Evolutionary conservation across 1,140 invertebrate genomes (phyloP), one percentile per base, ranked within the genome.

Genomic region (Ooceraea biroi): DNA sequence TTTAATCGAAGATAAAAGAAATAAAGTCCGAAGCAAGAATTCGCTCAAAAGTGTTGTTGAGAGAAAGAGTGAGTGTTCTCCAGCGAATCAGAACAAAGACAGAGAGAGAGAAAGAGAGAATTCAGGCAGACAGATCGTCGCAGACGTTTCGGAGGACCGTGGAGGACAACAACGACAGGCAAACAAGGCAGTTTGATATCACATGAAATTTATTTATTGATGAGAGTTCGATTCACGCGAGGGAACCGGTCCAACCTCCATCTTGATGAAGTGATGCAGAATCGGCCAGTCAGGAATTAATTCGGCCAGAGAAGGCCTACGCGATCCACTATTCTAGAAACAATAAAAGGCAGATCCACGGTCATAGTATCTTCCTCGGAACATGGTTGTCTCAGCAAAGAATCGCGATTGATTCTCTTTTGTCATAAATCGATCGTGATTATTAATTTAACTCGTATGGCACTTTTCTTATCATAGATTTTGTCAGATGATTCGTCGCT

Each of bases 231-330:
- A 80, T 80, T 80, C 50, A 71, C 41, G 46, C 65, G 76, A 84
- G 72, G 36, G 7, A 84, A 78, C 87, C 91, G 94, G 93, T 95
- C 96, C 95, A 97, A 97, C 96, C 96, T 97, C 96, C 95, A 95
- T 95, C 95, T 95, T 96, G 95, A 95, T 96, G 96, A 97, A 97
- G 95, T 97, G 97, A 95, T 98, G 97, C 91, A 99, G 96, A 91
- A 96, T 97, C 91, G 98, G 98, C 98, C 98, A 99, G 95, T 99
- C 98, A 91, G 98, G 98, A 94, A 99, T 99, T 95, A 98, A 95
- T 95, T 99, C 98, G 91, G 98, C 98, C 94, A 99, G 95, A 88
- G 98, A 99, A 91, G 96, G 97, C 95, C 98, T 96, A 96, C 98
- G 96, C 92, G 95, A 96, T 95, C 95, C 94, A 94, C 95, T 95